Percentiles rank a stretch among this genome's conserved stretches.
Evolutionary conservation across 2,888 invertebrate genomes (phyloP).

Genomic region (Eilema depressum): DNA sequence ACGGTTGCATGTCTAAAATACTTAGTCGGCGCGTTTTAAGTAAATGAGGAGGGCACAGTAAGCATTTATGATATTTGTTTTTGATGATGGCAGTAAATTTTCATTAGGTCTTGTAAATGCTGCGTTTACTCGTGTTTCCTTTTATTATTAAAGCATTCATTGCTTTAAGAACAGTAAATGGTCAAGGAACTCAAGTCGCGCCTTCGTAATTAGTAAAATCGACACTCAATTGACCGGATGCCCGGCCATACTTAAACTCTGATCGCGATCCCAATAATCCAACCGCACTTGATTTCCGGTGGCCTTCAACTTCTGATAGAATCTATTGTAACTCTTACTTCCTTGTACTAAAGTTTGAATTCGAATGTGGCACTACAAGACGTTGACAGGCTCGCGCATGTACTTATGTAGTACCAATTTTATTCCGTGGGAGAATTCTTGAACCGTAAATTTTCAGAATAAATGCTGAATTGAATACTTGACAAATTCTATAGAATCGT

Average conservation of each 20-base stretch:
- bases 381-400: slow-evolving; percentile 44
- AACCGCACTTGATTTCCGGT: slow-evolving; percentile 64
- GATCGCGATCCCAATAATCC: slow-evolving; percentile 79
- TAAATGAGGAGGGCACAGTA: slow-evolving; percentile 35
- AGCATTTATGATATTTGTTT: slow-evolving; percentile 32
- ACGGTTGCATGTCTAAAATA: slow-evolving; percentile 48
- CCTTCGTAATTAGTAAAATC: slow-evolving; percentile 56
- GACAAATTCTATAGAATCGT: slow-evolving; percentile 37
- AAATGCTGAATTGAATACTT: slow-evolving; percentile 38
- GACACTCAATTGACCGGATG: slow-evolving; percentile 65
- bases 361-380: slow-evolving; percentile 36
- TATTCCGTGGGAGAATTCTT: slow-evolving; percentile 73
- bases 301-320: slow-evolving; percentile 44
- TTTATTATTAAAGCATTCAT: not conserved
- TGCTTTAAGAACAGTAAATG: slow-evolving; percentile 3
- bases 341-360: slow-evolving; percentile 49
- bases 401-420: slow-evolving; percentile 35
- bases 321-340: slow-evolving; percentile 34
- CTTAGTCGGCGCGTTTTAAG: slow-evolving; percentile 43
- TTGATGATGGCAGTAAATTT: slow-evolving; percentile 35
- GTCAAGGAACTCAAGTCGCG: slow-evolving; percentile 29
- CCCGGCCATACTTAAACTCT: slow-evolving; percentile 72
- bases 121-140: not conserved
- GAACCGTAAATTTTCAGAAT: slow-evolving; percentile 56
- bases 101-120: slow-evolving; percentile 21